These are phyloP conservation scores for Torymus aiolomorphi DNA, from an alignment of 2,888 invertebrate genomes.

Conservation along the genomic window DNA sequence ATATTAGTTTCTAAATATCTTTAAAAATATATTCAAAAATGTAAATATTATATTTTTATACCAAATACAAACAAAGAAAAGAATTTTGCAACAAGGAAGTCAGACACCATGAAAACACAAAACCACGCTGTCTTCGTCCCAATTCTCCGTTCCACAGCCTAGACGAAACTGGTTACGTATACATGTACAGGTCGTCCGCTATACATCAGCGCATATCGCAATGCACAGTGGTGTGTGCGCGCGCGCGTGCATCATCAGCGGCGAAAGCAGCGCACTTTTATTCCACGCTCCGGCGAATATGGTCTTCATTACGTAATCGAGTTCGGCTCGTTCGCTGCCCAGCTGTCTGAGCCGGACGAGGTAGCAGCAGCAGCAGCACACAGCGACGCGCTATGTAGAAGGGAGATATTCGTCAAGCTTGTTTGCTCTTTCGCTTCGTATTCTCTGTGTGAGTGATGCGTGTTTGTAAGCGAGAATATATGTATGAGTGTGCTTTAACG, in stretches of 20 bases:
- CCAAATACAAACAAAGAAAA: too few relatives aligned
- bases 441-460: not conserved
- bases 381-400: not conserved
- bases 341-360: constrained; percentile 65
- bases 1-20: too few relatives aligned
- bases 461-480: not conserved
- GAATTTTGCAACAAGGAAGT: too few relatives aligned
- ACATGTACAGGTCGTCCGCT: not conserved
- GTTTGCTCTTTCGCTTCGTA: constrained; percentile 45
- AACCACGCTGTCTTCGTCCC: too few relatives aligned
- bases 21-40: too few relatives aligned
- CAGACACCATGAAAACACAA: too few relatives aligned
- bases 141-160: too few relatives aligned
- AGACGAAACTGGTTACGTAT: not conserved
- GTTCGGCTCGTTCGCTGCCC: constrained; percentile 63
- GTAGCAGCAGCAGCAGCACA: too few relatives aligned
- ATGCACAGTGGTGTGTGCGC: too few relatives aligned
- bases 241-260: too few relatives aligned
- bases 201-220: not conserved
- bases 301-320: constrained; percentile 66
- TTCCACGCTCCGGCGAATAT: constrained; percentile 53
- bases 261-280: constrained; percentile 37
- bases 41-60: too few relatives aligned
- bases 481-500: not conserved
- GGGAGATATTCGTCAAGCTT: constrained; percentile 47